Percentiles rank a stretch among this genome's conserved stretches.
These are phyloP conservation scores for Bombus difficillimus DNA, from an alignment of 1,140 invertebrate genomes.

Conservation along the genomic window DNA sequence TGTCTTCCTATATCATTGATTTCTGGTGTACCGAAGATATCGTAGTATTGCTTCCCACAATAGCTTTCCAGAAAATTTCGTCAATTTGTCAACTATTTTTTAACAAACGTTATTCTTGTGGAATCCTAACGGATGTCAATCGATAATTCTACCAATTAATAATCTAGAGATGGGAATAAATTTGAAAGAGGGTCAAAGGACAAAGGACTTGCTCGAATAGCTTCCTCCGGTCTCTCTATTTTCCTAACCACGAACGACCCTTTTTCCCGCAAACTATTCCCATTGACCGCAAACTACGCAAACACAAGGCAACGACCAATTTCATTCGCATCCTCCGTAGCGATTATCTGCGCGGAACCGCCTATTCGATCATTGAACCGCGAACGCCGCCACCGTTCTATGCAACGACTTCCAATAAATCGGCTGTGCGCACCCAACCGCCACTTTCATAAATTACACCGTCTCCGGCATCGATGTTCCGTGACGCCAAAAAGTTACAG, in stretches of 20 bases:
- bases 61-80: too few species aligned
- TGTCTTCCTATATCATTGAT: too few species aligned
- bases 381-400: constrained; percentile 19
- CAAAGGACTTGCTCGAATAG: too few species aligned
- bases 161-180: too few species aligned
- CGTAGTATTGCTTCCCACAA: too few species aligned
- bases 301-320: neutral
- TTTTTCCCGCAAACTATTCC: neutral
- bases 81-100: too few species aligned
- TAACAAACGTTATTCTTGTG: too few species aligned
- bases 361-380: constrained; percentile 14
- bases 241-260: neutral
- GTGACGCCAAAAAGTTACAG: constrained; percentile 34
- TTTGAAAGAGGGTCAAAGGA: too few species aligned
- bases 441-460: constrained; percentile 40
- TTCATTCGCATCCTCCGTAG: neutral
- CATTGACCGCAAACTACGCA: neutral
- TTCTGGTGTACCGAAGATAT: too few species aligned
- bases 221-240: neutral
- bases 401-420: constrained; percentile 28
- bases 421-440: neutral
- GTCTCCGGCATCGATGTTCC: constrained; percentile 4
- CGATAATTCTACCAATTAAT: too few species aligned
- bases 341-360: neutral
- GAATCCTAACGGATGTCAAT: too few species aligned